These are phyloP conservation scores for Stratiomys singularior DNA, from an alignment of 2,888 invertebrate species.

Conservation along the genomic window DNA sequence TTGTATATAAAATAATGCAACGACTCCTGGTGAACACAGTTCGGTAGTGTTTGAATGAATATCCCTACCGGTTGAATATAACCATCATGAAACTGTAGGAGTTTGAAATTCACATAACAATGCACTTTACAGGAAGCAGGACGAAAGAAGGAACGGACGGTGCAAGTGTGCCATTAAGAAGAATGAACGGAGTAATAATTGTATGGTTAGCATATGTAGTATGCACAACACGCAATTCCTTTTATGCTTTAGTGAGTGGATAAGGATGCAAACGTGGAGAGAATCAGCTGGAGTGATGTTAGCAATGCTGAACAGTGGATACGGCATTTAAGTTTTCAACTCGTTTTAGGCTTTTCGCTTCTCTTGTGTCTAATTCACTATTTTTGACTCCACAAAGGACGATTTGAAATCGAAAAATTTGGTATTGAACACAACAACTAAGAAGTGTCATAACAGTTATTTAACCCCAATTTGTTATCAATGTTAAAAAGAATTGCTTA, in stretches of 20 bases:
- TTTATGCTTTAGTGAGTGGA: background rate
- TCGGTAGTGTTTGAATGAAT: background rate
- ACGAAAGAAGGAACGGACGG: background rate
- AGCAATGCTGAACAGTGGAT: no score
- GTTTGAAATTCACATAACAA: background rate
- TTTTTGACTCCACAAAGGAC: no score
- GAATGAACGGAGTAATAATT: background rate
- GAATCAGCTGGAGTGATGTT: no score
- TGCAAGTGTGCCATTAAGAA: background rate
- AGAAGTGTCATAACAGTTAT: no score
- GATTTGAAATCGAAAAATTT: no score
- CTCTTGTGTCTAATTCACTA: no score
- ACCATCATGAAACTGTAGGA: background rate
- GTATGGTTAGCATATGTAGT: background rate
- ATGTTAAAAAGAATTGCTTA: no score
- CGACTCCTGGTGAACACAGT: background rate
- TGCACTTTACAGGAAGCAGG: background rate
- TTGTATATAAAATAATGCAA: background rate
- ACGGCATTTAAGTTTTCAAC: no score
- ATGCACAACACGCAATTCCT: background rate
- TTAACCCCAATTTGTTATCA: no score
- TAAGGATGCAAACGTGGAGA: no score
- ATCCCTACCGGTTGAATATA: conserved; percentile 8
- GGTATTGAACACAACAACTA: no score
- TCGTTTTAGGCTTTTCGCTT: no score